Base-by-base conservation (phyloP, 30 jellyfish, hydroid and myxozoan genomes). In the Hydractinia symbiolongicarpus region DNA sequence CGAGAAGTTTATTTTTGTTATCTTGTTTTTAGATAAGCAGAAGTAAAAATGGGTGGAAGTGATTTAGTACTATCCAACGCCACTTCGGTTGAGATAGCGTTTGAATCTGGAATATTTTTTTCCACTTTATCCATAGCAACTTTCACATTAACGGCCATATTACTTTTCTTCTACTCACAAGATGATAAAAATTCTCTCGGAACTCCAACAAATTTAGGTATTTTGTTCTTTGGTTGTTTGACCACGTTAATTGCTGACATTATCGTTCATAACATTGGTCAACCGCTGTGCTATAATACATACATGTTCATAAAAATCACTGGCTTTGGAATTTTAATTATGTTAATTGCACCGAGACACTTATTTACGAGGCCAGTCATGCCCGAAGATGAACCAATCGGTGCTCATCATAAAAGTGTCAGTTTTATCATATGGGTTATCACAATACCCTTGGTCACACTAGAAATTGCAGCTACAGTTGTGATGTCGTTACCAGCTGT, bases 351-450 rank as follows among this genome's bases (percentile, higher is more conserved):
- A 64, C 19, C 74, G 74, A 64, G 40, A 51, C 4, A 6, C 40
- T 13, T 64, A 13, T 64, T 64, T 13, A 64, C 74, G 19, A 13
- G 7, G 74, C 74, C 74, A 64, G 74, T 51, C 1, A 64, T 64
- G 9, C 52, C 19, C 17, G 40, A 51, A 7, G 74, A 64, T 13
- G 74, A 64, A 64, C 52, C 19, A 64, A n/a, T 51, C 8, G 74
- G 74, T 7, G 40, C 19, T n/a, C 74, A 64, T 64, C 74, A 64
- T 51, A 64, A 64, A 64, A 64, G 40, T 51, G 74, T 64, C 74
- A 64, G 74, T 13, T 13, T 64, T n/a, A 64, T 64, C 40, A 51
- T 64, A 7, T 64, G 74, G 74, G 40, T 64, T 13, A 51, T 64
- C 74, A 64, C 74, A 64, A 6, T 64, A 64, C 74, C 74, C 52